Evolutionary conservation across 2,797 vertebrate species (phyloP).

Genomic region (Chaetodon trifasciatus): DNA sequence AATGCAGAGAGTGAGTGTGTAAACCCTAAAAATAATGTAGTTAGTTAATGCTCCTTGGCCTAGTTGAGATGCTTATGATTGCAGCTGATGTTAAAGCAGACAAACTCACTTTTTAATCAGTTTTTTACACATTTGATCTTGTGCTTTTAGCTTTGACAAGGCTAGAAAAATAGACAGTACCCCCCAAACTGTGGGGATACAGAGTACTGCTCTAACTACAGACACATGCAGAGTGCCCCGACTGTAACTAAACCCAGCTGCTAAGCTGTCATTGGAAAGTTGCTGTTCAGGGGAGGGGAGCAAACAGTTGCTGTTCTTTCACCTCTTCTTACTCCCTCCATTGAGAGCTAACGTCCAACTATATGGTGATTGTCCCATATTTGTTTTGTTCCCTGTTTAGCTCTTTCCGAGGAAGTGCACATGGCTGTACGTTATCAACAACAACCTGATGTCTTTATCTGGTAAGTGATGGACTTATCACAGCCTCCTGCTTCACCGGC

Average conservation of each 20-base stretch:
- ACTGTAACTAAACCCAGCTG: neutral
- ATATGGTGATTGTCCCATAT: slow-evolving; percentile 20
- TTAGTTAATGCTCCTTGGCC: neutral
- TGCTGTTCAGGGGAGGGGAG: neutral
- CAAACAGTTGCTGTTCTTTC: neutral
- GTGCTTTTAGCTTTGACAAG: neutral
- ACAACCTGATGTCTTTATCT: slow-evolving; percentile 98
- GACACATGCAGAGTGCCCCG: neutral
- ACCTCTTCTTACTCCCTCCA: neutral
- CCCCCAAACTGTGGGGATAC: neutral
- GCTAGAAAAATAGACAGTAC: neutral
- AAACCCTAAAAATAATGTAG: neutral
- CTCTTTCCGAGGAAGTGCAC: slow-evolving; percentile 97
- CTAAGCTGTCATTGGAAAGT: neutral
- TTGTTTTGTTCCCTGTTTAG: slow-evolving; percentile 76
- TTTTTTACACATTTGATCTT: neutral
- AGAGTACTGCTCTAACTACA: neutral
- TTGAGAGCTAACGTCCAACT: neutral
- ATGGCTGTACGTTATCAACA: slow-evolving; percentile 99
- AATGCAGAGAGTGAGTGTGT: neutral
- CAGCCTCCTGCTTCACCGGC: slow-evolving; percentile 50
- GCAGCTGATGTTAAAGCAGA: neutral
- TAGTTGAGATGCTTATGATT: neutral
- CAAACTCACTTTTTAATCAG: neutral
- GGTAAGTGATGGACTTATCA: slow-evolving; percentile 84